phyloP scores from a whole-genome alignment of 2,113 vertebrate species.

The Python bivittatus region DNA sequence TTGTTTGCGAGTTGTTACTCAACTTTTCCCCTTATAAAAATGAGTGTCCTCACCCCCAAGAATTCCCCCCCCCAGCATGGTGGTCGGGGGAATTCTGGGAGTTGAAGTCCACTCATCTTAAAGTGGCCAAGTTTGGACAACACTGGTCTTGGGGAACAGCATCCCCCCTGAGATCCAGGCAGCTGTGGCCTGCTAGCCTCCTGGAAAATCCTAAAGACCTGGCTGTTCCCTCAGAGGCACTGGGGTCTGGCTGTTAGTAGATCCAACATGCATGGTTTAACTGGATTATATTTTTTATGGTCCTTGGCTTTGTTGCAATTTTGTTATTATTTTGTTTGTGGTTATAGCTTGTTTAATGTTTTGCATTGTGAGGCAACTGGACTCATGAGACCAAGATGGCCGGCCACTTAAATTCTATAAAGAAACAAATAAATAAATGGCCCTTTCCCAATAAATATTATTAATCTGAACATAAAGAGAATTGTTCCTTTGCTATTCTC shows the following conservation, averaged over 20 bases:
- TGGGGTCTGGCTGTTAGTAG: background rate
- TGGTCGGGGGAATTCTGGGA: too few species aligned
- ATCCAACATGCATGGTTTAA: background rate
- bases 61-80: too few species aligned
- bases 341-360: background rate
- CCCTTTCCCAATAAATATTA: background rate
- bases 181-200: background rate
- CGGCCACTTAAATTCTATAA: background rate
- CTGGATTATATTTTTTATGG: background rate
- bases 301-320: background rate
- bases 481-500: background rate
- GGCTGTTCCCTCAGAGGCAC: background rate
- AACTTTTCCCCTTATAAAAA: too few species aligned
- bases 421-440: background rate
- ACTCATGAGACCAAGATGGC: background rate
- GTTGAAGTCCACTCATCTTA: too few species aligned
- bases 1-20: too few species aligned
- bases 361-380: background rate
- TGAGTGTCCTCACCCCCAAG: too few species aligned
- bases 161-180: background rate
- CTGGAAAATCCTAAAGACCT: background rate
- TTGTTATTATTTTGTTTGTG: too few species aligned
- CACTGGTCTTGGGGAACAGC: background rate
- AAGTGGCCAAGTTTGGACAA: too few species aligned
- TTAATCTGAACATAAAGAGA: background rate